Evolutionary conservation across 2,888 invertebrate genomes (phyloP).

Genomic region (Cerastis rubricosa): DNA sequence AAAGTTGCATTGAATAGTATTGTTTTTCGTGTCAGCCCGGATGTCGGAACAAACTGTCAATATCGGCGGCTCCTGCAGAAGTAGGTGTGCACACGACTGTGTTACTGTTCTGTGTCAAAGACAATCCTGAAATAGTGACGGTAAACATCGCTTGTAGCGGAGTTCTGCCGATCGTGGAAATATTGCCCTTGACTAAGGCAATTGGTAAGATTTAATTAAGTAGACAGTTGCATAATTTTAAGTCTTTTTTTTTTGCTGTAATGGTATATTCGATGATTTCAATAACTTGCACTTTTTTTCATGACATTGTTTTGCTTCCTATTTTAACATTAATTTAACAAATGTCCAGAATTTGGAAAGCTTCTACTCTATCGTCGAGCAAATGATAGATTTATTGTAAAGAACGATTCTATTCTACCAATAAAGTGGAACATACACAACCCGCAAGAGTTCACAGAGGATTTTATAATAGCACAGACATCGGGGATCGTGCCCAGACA

Average conservation of each 20-base stretch:
- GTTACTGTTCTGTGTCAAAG: constrained; percentile 86
- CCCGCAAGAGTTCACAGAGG: constrained; percentile 80
- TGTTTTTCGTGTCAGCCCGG: constrained; percentile 78
- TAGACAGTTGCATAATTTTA: not conserved
- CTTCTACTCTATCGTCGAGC: constrained; percentile 88
- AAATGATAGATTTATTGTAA: constrained; percentile 87
- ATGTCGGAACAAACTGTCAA: constrained; percentile 78
- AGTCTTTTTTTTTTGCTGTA: not conserved
- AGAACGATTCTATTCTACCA: constrained; percentile 90
- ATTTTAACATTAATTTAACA: constrained; percentile 1
- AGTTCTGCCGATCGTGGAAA: constrained; percentile 87
- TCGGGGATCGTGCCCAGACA: constrained; percentile 84
- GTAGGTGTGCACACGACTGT: constrained; percentile 78
- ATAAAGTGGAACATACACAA: constrained; percentile 90
- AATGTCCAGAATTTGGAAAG: constrained; percentile 88
- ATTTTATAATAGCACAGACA: constrained; percentile 86
- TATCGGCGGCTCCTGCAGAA: constrained; percentile 84
- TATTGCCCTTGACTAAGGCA: constrained; percentile 82
- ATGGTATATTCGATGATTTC: not conserved
- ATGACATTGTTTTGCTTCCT: not conserved
- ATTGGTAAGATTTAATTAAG: constrained; percentile 77
- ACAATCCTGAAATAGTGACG: constrained; percentile 91
- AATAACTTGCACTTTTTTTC: not conserved
- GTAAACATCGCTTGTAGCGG: constrained; percentile 89
- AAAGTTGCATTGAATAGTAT: not conserved